phyloP scores from a whole-genome alignment of 2,113 vertebrate genomes.

The Amphiprion ocellaris region DNA sequence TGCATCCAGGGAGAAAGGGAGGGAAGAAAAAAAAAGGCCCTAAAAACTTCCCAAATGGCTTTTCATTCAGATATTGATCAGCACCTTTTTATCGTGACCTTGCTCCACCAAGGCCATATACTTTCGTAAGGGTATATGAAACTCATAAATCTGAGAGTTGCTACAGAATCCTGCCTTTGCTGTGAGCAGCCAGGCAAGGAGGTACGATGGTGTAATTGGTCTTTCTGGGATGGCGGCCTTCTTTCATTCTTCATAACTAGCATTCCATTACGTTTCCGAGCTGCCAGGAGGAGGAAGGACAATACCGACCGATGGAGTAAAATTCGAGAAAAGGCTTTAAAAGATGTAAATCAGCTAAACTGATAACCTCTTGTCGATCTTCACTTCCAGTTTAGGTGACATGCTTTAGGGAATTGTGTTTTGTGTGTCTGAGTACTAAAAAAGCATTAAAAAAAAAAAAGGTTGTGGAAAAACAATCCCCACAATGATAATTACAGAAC shows the following conservation, averaged over 20 bases:
- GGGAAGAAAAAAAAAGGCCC: slow-evolving; percentile 78
- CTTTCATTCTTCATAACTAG: slow-evolving; percentile 66
- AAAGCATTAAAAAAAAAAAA: background rate
- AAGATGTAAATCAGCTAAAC: background rate
- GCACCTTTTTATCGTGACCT: slow-evolving; percentile 90
- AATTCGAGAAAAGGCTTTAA: background rate
- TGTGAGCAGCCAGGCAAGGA: slow-evolving; percentile 54
- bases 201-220: slow-evolving; percentile 73
- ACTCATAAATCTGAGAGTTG: slow-evolving; percentile 90
- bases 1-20: slow-evolving; percentile 85
- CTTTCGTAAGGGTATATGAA: slow-evolving; percentile 90
- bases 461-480: background rate
- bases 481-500: background rate
- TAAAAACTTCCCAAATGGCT: slow-evolving; percentile 97
- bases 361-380: background rate
- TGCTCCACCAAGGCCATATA: slow-evolving; percentile 88
- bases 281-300: slow-evolving; percentile 1
- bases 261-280: slow-evolving; percentile 60
- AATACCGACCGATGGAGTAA: background rate
- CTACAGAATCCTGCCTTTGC: slow-evolving; percentile 60
- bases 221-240: slow-evolving; percentile 67
- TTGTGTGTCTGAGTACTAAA: background rate
- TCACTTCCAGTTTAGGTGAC: background rate
- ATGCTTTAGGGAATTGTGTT: too few species aligned
- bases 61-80: slow-evolving; percentile 94